Percentiles rank a stretch among this genome's conserved stretches.
phyloP scores from a whole-genome alignment of 2,113 vertebrate species.

The Heterocephalus glaber region DNA sequence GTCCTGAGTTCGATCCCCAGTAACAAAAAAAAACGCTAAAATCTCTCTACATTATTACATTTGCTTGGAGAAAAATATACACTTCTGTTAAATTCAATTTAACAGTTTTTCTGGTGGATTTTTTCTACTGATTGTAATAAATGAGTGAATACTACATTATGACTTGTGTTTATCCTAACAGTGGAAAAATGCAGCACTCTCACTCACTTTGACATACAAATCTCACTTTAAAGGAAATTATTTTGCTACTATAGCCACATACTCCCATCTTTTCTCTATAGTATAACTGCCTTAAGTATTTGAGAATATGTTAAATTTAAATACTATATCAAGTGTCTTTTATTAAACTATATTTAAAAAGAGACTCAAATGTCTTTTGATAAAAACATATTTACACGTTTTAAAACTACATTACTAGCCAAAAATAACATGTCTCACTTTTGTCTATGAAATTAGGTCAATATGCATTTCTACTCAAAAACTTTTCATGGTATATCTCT shows the following conservation, averaged over 20 bases:
- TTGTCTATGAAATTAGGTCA: too few relatives aligned
- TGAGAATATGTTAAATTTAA: conserved; percentile 6
- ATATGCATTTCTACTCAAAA: too few relatives aligned
- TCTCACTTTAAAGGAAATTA: conserved; percentile 74
- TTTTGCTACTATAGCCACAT: conserved; percentile 77
- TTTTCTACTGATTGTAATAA: not conserved
- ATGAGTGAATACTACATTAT: not conserved
- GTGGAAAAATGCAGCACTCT: not conserved
- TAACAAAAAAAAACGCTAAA: too few relatives aligned
- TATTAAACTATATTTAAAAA: not conserved
- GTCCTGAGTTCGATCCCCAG: too few relatives aligned
- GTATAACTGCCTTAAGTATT: not conserved
- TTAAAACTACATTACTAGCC: too few relatives aligned
- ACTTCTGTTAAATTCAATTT: not conserved
- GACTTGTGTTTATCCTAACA: not conserved
- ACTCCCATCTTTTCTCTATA: conserved; percentile 34
- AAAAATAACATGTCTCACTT: too few relatives aligned
- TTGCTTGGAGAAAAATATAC: not conserved
- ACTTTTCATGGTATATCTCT: too few relatives aligned
- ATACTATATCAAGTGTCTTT: not conserved
- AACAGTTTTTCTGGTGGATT: not conserved
- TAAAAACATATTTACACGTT: too few relatives aligned
- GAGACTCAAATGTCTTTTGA: too few relatives aligned
- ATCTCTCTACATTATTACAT: not conserved
- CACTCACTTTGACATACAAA: conserved; percentile 35